These are phyloP conservation scores for Drosophila falleni DNA, from an alignment of 2,888 invertebrate species.

Conservation along the genomic window DNA sequence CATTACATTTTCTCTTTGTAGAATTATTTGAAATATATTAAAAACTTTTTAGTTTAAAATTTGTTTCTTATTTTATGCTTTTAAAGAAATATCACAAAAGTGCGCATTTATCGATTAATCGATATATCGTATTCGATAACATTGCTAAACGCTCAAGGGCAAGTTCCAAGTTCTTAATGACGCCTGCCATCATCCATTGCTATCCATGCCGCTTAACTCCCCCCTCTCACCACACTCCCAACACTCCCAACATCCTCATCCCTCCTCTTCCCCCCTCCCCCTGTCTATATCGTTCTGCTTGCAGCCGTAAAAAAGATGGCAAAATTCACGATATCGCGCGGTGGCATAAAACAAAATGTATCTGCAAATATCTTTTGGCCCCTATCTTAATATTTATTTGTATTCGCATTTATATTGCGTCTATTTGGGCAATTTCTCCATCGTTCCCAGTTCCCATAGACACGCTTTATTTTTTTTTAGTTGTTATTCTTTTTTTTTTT, in stretches of 20 bases:
- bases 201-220: too few species aligned
- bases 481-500: constrained; percentile 5
- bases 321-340: constrained; percentile 36
- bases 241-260: background rate
- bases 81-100: too few species aligned
- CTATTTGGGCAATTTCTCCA: constrained; percentile 31
- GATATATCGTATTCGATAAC: background rate
- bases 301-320: constrained; percentile 52
- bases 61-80: too few species aligned
- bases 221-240: background rate
- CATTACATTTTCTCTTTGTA: too few species aligned
- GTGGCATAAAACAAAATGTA: constrained; percentile 74
- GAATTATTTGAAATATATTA: too few species aligned
- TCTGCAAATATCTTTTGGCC: constrained; percentile 62
- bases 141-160: constrained; percentile 11
- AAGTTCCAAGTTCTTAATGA: background rate
- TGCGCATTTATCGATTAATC: background rate
- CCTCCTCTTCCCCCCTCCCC: background rate
- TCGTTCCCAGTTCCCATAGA: background rate
- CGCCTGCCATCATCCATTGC: too few species aligned
- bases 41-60: too few species aligned
- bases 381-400: constrained; percentile 77
- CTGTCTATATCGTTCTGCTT: background rate
- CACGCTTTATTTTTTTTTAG: background rate
- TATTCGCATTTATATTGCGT: constrained; percentile 59